Base-by-base conservation (phyloP, 2,113 vertebrate genomes). In the Dermatemys mawii region DNA sequence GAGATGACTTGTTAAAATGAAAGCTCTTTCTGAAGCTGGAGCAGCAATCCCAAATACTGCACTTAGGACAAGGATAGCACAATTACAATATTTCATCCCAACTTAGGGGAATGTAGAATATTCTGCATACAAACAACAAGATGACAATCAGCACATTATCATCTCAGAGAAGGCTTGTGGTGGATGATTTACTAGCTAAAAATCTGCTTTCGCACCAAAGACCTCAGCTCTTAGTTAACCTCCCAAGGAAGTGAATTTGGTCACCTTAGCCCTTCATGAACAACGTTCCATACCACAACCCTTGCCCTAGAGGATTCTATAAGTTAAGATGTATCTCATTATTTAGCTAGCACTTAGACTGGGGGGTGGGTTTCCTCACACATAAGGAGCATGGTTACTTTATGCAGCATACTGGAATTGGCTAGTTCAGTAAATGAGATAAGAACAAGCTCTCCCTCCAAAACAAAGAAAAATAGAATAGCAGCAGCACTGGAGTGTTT, bases 161-260 rank as follows among this genome's bases (percentile, higher is more conserved):
- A 8, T 0, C 53, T 1, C 82, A 50, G 38, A 82, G 38, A 63
- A 84, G 50, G 75, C 55, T 27, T 32, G 14, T 63, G 13, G 14
- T 57, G 76, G 11, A 46, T 93, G 93, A 93, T 90, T 92, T 91
- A 90, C 67, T 13, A 90, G 84, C 57, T 55, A 38, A 81, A 35
- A 35, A 2, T 41, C 21, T 73, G 49, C 84, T 1, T 78, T 12
- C 41, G 83, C 53, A 75, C 57, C 86, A 94, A 80, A 63, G 57
- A 63, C 57, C 32, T 63, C 57, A 63, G 57, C 32, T 63, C 57
- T 32, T 35, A 35, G 16, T 14, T 32, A 63, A 35, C 29, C 57
- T 54, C 53, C 19, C 53, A 54, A 24, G 6, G 32, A 63, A 63
- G 57, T 35, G 55, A 76, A 19, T 81, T 67, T 76, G 67, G 46